A percentile compares a stretch with the other conserved stretches of the same genome.
Evolutionary conservation across 92 coral and sea anemone species (phyloP).

Genomic region (Anthopleura xanthogrammica): DNA sequence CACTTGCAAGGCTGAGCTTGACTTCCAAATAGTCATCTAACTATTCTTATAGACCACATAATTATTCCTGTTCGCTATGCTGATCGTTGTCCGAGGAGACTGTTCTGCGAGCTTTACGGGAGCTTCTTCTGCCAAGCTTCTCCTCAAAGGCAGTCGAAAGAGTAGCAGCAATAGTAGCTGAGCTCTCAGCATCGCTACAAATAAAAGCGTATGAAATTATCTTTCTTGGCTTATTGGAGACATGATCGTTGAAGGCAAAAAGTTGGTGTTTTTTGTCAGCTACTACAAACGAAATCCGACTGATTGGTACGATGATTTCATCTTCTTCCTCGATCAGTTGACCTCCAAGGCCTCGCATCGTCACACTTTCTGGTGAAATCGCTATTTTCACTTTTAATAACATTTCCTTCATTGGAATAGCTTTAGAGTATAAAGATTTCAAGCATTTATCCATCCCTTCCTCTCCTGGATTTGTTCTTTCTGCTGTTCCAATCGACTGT

Average conservation of each 20-base stretch:
- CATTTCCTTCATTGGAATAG: constrained; percentile 28
- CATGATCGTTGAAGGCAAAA: constrained; percentile 86
- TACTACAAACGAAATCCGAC: constrained; percentile 70
- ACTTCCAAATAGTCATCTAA: neutral
- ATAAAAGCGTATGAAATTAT: constrained; percentile 73
- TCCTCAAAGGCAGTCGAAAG: constrained; percentile 68
- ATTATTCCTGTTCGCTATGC: neutral
- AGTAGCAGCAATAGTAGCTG: constrained; percentile 70
- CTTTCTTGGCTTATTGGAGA: constrained; percentile 77
- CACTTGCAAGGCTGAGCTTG: no score
- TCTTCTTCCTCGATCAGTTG: constrained; percentile 43
- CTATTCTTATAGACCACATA: neutral
- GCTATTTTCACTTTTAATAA: constrained; percentile 66
- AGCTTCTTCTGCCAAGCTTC: constrained; percentile 18
- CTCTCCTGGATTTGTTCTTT: constrained; percentile 64
- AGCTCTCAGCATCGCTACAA: constrained; percentile 78
- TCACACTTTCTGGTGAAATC: constrained; percentile 53
- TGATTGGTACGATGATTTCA: constrained; percentile 60
- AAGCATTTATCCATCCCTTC: constrained; percentile 68
- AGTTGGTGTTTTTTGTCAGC: constrained; percentile 86
- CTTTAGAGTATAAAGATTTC: constrained; percentile 54
- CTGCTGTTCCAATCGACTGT: constrained; percentile 70
- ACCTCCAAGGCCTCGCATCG: constrained; percentile 44
- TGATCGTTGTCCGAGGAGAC: neutral
- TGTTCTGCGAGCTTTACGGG: constrained; percentile 8